Percentiles rank a stretch among this genome's conserved stretches.
phyloP scores from a whole-genome alignment of 2,113 vertebrate species.

The Catharus minimus region DNA sequence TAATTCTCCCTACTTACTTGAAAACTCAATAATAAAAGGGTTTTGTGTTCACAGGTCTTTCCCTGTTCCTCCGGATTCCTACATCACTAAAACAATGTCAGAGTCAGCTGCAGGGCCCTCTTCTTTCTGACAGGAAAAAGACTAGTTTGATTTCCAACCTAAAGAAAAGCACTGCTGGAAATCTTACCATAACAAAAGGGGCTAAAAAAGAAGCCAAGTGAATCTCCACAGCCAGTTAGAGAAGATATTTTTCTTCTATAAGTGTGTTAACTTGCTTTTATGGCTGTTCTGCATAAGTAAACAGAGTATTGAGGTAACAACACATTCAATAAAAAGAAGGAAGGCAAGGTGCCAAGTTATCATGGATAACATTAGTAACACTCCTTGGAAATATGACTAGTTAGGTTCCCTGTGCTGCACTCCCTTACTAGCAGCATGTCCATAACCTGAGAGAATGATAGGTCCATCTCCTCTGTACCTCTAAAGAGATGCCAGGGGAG shows the following conservation, averaged over 20 bases:
- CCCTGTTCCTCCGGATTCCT: not conserved
- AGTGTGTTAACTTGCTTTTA: not conserved
- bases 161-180: not conserved
- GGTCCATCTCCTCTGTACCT: not conserved
- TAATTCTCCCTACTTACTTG: not conserved
- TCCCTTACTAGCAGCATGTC: not conserved
- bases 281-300: not conserved
- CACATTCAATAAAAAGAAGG: not conserved
- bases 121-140: not conserved
- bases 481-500: not conserved
- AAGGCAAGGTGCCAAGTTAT: not conserved
- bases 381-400: not conserved
- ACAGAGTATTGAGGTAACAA: not conserved
- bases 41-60: not conserved
- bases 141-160: not conserved
- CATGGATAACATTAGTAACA: not conserved
- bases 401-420: not conserved
- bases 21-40: not conserved
- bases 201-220: not conserved
- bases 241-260: not conserved
- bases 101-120: not conserved
- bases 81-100: not conserved
- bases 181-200: not conserved
- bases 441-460: not conserved
- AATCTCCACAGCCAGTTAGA: not conserved